These are phyloP conservation scores for Chrysodeixis includens DNA, from an alignment of 2,888 invertebrate genomes.

Conservation along the genomic window DNA sequence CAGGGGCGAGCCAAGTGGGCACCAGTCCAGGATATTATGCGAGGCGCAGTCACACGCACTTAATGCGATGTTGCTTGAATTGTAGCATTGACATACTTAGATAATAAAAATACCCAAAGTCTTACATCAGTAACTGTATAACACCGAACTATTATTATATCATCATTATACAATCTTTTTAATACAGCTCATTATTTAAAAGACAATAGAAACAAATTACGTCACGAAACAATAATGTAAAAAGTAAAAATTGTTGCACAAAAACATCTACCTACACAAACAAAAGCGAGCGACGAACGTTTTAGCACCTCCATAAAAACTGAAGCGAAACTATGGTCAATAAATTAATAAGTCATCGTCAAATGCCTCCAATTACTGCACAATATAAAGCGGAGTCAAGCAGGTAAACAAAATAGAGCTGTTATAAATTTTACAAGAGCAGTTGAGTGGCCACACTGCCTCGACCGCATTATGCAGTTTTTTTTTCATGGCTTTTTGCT, in stretches of 20 bases:
- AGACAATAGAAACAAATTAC: constrained; percentile 38
- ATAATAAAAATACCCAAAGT: constrained; percentile 23
- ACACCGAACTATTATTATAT: neutral
- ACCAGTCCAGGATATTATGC: constrained; percentile 49
- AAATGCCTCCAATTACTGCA: constrained; percentile 86
- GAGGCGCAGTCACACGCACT: constrained; percentile 21
- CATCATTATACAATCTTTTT: neutral
- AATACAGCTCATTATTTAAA: constrained; percentile 11
- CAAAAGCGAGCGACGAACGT: constrained; percentile 73
- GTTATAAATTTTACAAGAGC: constrained; percentile 88
- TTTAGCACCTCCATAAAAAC: constrained; percentile 88
- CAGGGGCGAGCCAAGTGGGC: constrained; percentile 54
- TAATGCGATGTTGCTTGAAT: constrained; percentile 29
- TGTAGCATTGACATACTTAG: constrained; percentile 34
- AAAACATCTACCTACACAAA: constrained; percentile 59
- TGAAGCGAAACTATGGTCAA: constrained; percentile 82
- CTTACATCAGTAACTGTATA: no score
- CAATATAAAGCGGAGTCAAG: constrained; percentile 83
- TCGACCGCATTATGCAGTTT: constrained; percentile 85
- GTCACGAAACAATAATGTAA: constrained; percentile 47
- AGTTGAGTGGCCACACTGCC: constrained; percentile 77
- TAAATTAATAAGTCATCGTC: constrained; percentile 89
- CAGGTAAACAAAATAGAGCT: constrained; percentile 89
- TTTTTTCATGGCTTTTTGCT: constrained; percentile 81
- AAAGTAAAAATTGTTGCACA: constrained; percentile 48